Evolutionary conservation across 2,797 vertebrate genomes (phyloP).

Genomic region (Acanthurus lineatus): DNA sequence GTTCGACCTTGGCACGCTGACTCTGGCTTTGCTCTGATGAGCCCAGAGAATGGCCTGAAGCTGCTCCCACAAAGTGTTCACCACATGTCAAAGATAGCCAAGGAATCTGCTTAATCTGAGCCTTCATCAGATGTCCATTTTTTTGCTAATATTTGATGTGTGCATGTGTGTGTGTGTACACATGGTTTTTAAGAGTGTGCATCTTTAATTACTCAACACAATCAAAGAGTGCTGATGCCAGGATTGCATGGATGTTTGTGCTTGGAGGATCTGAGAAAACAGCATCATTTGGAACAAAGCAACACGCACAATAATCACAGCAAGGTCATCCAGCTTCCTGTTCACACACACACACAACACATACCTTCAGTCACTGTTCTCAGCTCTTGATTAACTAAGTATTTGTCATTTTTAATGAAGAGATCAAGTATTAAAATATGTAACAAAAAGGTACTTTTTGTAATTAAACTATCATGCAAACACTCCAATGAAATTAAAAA

Average conservation of each 20-base stretch:
- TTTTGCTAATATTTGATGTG: constrained; percentile 11
- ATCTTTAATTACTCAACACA: constrained; percentile 10
- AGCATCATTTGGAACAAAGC: constrained; percentile 46
- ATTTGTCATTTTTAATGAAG: background rate
- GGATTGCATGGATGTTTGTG: constrained; percentile 48
- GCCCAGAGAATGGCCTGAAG: constrained; percentile 69
- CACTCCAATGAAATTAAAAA: background rate
- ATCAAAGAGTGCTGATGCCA: constrained; percentile 48
- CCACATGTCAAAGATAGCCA: constrained; percentile 47
- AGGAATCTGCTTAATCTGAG: constrained; percentile 47
- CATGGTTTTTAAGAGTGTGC: constrained; percentile 7
- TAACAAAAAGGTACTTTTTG: background rate
- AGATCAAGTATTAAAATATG: background rate
- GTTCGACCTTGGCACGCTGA: constrained; percentile 70
- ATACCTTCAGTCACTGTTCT: background rate
- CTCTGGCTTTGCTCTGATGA: constrained; percentile 72
- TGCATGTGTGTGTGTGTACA: background rate
- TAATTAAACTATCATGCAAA: constrained; percentile 17
- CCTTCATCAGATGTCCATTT: constrained; percentile 40
- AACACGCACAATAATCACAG: background rate
- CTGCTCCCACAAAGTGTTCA: constrained; percentile 63
- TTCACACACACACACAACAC: background rate
- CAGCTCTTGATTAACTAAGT: background rate
- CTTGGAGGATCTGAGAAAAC: constrained; percentile 46
- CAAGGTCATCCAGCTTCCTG: background rate